Evolutionary conservation across 2,888 invertebrate genomes (phyloP), one percentile per base, ranked within the genome.

Genomic region (Zhuqinia jingwanae): DNA sequence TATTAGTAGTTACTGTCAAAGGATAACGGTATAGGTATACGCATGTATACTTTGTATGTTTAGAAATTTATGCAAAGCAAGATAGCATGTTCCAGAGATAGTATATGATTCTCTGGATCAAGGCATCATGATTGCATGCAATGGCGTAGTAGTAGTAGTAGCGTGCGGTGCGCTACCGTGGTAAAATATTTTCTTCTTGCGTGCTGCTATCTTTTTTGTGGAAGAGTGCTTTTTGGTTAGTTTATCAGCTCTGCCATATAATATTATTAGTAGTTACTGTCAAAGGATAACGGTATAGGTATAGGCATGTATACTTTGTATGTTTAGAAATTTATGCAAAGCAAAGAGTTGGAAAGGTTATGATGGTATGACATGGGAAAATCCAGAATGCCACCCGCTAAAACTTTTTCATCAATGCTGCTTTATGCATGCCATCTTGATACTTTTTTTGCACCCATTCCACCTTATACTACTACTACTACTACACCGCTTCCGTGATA

Each of bases 281-380:
- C 2, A n/a, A 20, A 42, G 58, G 20, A 8, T 27, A 47, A 75
- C n/a, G n/a, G n/a, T n/a, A n/a, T n/a, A n/a, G n/a, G n/a, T n/a
- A n/a, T n/a, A n/a, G n/a, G n/a, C 36, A 8, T 36, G 36, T 36
- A 53, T 75, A 75, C 20, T 50, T n/a, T n/a, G n/a, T n/a, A n/a
- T 75, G 73, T 47, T 82, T 82, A 75, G 8, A 36, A 36, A 36
- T 45, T 82, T 20, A 82, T 81, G 80, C 70, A 70, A 81, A 81
- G 22, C 17, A 75, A 10, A 30, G 50, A 25, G 27, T 50, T 70
- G n/a, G 70, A 70, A 70, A 47, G 70, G 70, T 70, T 70, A 70
- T 50, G 70, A 42, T 17, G 30, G 68, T 22, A 47, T 13, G 17
- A 58, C 20, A n/a, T 20, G 25, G 11, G 53, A 75, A 75, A 53